Percentiles rank a stretch among this genome's conserved stretches.
Conservation (phyloP, 2,113 vertebrate species). For the Platanista minor region DNA sequence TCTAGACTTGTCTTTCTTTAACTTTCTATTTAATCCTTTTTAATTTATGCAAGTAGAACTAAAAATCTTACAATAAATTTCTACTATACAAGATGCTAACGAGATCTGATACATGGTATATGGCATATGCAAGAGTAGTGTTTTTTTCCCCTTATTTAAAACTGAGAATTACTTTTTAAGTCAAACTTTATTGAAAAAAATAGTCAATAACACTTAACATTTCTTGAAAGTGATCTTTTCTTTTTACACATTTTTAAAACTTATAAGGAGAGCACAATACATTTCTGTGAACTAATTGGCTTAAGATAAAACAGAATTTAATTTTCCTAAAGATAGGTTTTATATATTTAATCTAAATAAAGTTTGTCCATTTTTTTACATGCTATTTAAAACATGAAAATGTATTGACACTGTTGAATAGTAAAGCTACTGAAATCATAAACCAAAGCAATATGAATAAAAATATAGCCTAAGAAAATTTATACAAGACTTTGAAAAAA, state of each 20-base stretch:
- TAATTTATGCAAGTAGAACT: not conserved
- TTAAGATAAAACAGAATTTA: not conserved
- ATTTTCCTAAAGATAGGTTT: not conserved
- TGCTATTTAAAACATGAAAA: not conserved
- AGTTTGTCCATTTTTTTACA: not conserved
- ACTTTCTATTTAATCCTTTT: not conserved
- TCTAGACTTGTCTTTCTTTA: not conserved
- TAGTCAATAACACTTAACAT: not conserved
- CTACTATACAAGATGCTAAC: not conserved
- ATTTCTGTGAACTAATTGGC: slow-evolving; percentile 4
- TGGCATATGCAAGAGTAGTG: not conserved
- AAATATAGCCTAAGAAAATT: not conserved
- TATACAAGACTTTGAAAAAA: not conserved
- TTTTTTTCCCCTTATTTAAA: not conserved
- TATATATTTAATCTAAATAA: not conserved
- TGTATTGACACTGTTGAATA: not conserved
- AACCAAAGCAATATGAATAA: slow-evolving; percentile 9
- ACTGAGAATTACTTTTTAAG: not conserved
- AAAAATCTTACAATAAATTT: slow-evolving; percentile 1
- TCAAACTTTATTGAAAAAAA: not conserved
- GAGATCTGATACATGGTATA: not conserved
- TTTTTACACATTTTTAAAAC: not conserved
- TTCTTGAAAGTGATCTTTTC: slow-evolving; percentile 17
- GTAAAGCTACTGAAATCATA: not conserved
- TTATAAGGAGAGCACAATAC: not conserved